phyloP scores from a whole-genome alignment of 2,113 vertebrate genomes.

The Pomatostomus ruficeps region DNA sequence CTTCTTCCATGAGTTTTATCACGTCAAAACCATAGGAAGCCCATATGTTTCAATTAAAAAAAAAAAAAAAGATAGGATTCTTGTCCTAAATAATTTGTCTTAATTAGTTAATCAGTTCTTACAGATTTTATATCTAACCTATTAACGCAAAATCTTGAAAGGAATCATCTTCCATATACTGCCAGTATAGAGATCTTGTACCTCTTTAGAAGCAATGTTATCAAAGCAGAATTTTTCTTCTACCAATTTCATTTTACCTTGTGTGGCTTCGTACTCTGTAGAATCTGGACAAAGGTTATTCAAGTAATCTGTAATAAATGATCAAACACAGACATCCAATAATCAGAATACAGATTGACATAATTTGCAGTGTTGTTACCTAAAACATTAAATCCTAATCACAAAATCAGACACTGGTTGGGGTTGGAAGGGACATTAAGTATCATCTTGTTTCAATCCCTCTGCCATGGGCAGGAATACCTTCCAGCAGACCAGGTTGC shows the following conservation, averaged over 20 bases:
- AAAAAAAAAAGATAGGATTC: neutral
- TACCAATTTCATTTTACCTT: constrained; percentile 77
- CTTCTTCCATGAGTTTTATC: neutral
- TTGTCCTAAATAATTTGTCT: neutral
- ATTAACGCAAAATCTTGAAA: neutral
- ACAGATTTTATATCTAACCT: neutral
- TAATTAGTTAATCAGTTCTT: neutral
- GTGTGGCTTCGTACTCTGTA: constrained; percentile 90
- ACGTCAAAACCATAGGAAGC: neutral
- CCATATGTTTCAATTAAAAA: neutral
- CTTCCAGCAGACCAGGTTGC: neutral
- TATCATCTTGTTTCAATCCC: neutral
- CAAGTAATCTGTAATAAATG: constrained; percentile 86
- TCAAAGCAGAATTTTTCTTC: neutral
- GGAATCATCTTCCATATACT: neutral
- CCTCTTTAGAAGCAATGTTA: neutral
- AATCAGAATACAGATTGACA: neutral
- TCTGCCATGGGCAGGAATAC: neutral
- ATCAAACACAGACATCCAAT: neutral
- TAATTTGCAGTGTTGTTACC: neutral
- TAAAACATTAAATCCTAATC: neutral
- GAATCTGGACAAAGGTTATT: constrained; percentile 96
- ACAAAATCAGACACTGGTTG: neutral
- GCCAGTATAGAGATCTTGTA: neutral
- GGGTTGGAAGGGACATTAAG: neutral